Conservation (phyloP, 2,113 vertebrate genomes). For the Rhea pennata region DNA sequence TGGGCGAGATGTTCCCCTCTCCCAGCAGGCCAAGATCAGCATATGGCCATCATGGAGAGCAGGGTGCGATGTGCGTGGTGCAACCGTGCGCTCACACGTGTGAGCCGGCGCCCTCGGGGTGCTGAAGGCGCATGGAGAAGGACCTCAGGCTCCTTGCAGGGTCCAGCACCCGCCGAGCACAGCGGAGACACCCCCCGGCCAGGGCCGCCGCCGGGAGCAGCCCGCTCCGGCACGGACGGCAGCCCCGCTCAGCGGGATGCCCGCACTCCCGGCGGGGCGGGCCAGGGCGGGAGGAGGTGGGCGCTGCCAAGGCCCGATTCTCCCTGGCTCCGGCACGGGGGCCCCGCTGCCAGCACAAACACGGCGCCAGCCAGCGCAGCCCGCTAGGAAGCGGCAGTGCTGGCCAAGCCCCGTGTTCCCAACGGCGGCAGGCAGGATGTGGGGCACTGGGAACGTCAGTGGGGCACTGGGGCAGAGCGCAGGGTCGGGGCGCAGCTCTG, state of each 20-base stretch:
- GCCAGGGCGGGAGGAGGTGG: neutral
- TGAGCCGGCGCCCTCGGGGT: too few relatives aligned
- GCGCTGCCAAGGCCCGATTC: neutral
- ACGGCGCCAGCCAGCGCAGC: neutral
- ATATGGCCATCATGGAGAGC: too few relatives aligned
- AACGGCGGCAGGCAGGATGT: neutral
- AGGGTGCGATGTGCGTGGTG: too few relatives aligned
- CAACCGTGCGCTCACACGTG: too few relatives aligned
- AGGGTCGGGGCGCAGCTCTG: too few relatives aligned
- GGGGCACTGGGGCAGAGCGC: too few relatives aligned
- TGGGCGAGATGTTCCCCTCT: too few relatives aligned
- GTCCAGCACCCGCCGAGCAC: too few relatives aligned
- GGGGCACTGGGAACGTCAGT: neutral
- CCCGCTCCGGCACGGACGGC: accelerated
- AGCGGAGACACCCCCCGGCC: too few relatives aligned
- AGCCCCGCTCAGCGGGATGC: neutral
- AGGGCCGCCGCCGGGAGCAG: neutral
- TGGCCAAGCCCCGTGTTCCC: neutral
- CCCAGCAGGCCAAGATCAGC: too few relatives aligned
- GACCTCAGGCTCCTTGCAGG: too few relatives aligned
- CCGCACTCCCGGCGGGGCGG: neutral
- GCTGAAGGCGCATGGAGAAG: too few relatives aligned
- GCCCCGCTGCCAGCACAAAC: constrained; percentile 29
- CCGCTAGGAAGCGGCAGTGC: neutral
- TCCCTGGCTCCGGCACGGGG: neutral